Conservation (phyloP, 2,888 invertebrate genomes). For the Minunthozetes semirufus region DNA sequence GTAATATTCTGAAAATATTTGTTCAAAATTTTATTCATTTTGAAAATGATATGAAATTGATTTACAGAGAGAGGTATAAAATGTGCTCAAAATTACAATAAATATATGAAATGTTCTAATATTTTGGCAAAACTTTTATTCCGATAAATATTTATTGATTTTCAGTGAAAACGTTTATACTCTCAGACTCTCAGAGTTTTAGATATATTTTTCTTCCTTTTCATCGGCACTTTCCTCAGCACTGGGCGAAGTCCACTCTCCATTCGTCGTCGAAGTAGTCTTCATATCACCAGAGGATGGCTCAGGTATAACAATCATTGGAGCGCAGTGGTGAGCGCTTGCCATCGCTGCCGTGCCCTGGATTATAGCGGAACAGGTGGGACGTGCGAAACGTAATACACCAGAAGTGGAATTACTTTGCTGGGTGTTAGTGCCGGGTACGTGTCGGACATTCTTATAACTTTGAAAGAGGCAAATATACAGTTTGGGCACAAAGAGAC, state of each 20-base stretch:
- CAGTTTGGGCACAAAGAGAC: slow-evolving; percentile 64
- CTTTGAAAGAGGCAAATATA: slow-evolving; percentile 67
- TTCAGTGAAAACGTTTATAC: neutral
- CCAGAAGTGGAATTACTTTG: slow-evolving; percentile 32
- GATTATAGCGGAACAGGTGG: slow-evolving; percentile 22
- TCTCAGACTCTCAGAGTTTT: neutral
- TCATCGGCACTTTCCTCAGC: slow-evolving; percentile 45
- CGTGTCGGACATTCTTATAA: slow-evolving; percentile 59
- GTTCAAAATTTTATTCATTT: neutral
- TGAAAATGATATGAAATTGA: neutral
- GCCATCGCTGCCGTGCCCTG: slow-evolving; percentile 28
- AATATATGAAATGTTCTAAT: neutral
- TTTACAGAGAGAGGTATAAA: neutral
- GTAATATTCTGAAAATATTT: neutral
- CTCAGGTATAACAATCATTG: slow-evolving; percentile 33
- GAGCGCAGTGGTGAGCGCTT: slow-evolving; percentile 32
- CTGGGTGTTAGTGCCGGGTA: slow-evolving; percentile 9
- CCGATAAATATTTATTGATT: too few species aligned
- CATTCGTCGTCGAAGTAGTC: slow-evolving; percentile 36
- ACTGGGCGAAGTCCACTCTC: slow-evolving; percentile 44
- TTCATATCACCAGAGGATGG: slow-evolving; percentile 30
- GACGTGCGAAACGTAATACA: slow-evolving; percentile 33
- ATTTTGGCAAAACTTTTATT: neutral
- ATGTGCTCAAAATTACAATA: neutral
- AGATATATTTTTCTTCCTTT: slow-evolving; percentile 17